Evolutionary conservation across 1,140 invertebrate genomes (phyloP).

Genomic region (Penaeus indicus): DNA sequence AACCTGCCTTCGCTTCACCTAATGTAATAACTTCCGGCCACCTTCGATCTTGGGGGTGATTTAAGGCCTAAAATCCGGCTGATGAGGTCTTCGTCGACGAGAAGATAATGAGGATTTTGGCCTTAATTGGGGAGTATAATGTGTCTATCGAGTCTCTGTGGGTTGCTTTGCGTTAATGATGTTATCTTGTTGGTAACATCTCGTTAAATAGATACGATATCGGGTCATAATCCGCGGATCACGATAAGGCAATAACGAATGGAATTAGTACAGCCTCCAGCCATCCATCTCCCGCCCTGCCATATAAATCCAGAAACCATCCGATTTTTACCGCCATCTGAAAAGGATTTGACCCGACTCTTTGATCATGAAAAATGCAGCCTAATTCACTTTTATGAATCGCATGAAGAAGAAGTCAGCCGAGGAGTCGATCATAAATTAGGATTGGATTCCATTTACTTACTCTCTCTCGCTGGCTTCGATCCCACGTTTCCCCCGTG

Average conservation of each 20-base stretch:
- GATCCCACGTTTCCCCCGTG: no score
- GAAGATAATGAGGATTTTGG: no score
- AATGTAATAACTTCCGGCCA: no score
- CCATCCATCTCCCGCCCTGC: slow-evolving; percentile 16
- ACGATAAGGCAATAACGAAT: neutral
- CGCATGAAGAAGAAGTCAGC: slow-evolving; percentile 31
- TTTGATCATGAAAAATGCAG: slow-evolving; percentile 60
- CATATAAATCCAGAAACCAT: slow-evolving; percentile 44
- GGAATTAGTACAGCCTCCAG: neutral
- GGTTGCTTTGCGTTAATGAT: no score
- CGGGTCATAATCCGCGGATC: neutral
- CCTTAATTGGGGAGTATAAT: no score
- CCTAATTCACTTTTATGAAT: slow-evolving; percentile 61
- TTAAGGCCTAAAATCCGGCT: no score
- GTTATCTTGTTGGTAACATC: neutral
- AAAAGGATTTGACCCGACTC: slow-evolving; percentile 56
- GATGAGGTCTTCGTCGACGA: no score
- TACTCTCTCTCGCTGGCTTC: no score
- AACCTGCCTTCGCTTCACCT: no score
- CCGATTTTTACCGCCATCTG: slow-evolving; percentile 57
- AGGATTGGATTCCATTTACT: slow-evolving; percentile 17
- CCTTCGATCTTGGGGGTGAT: no score
- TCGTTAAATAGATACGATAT: neutral
- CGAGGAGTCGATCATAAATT: slow-evolving; percentile 22
- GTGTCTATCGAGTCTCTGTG: no score